A percentile compares a stretch with the other conserved stretches of the same genome.
Evolutionary conservation across 1,140 invertebrate species (phyloP).

Genomic region (Cecropterus lyciades): DNA sequence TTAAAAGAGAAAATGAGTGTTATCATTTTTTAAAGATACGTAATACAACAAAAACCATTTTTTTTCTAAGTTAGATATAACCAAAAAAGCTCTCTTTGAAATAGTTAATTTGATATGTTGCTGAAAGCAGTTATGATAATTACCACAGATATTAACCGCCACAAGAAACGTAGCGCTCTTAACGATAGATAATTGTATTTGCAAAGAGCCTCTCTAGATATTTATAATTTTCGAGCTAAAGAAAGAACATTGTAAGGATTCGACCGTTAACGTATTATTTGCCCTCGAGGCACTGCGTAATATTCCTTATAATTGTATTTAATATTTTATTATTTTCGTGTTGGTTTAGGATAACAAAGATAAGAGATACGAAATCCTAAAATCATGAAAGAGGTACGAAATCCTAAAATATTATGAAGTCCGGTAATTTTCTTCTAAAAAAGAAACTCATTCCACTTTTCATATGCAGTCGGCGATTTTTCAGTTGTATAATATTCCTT

Average conservation of each 20-base stretch:
- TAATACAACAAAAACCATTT: not conserved
- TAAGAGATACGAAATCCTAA: too few relatives aligned
- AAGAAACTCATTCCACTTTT: too few relatives aligned
- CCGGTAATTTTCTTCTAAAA: too few relatives aligned
- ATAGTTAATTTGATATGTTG: slow-evolving; percentile 72
- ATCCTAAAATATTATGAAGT: too few relatives aligned
- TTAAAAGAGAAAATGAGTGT: too few relatives aligned
- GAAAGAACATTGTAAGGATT: slow-evolving; percentile 36
- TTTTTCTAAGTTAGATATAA: not conserved
- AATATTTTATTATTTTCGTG: too few relatives aligned
- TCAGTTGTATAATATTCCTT: too few relatives aligned
- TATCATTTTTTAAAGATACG: too few relatives aligned
- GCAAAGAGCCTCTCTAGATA: slow-evolving; percentile 65
- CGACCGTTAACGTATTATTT: slow-evolving; percentile 27
- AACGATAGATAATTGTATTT: slow-evolving; percentile 74
- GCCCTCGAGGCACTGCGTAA: slow-evolving; percentile 29
- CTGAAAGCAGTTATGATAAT: slow-evolving; percentile 78
- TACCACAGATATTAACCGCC: slow-evolving; percentile 67
- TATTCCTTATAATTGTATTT: not conserved
- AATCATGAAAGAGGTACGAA: too few relatives aligned
- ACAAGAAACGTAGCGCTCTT: slow-evolving; percentile 64
- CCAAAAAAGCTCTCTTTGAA: slow-evolving; percentile 49
- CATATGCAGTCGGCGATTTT: too few relatives aligned
- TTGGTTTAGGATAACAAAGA: too few relatives aligned
- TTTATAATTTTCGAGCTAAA: slow-evolving; percentile 59